Base-by-base conservation (phyloP, 2,888 invertebrate species). In the Drosophila flavopinicola region DNA sequence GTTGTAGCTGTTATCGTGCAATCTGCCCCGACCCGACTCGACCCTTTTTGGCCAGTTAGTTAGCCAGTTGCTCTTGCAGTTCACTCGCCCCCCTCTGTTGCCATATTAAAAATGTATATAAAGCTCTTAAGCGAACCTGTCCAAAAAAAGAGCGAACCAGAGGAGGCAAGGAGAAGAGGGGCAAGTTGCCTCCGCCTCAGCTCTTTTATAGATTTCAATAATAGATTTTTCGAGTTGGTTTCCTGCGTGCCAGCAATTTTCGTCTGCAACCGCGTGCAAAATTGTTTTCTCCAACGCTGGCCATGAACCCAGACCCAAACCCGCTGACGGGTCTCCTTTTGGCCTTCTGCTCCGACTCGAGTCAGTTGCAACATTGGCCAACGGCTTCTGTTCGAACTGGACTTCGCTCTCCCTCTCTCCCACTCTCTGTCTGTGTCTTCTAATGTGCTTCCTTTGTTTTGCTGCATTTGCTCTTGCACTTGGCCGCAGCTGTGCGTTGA, bases 121-220 rank as follows among this genome's bases (percentile, higher is more conserved):
- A 87, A 87, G 83, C 85, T 87, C 74, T 73, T 79, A 85, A 70
- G 75, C 85, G 75, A 86, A 82, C 80, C 80, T 76, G 59, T 58
- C 70, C 58, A 61, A 70, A 69, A 61, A 37, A 24, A 25, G 32
- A 10, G 29, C 3, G 10, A 11, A 0, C 25, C 7, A 7, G 27
- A 23, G 2, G 3, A 11, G 11, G 2, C n/a, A 13, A 37, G 15
- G 10, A 10, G 13, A 2, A 27, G 15, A n/a, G 9, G 27, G 20
- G 10, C 32, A 15, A 23, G 49, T 54, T 48, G 27, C 52, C 61
- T 48, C 20, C 54, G 47, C 37, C 33, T 49, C 44, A 65, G 65
- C 64, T 82, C 75, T 86, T 86, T 78, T 85, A 87, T 87, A 84
- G 84, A 84, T 84, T 84, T 84, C 87, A 84, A 84, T 84, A 84